These are phyloP conservation scores for Sphaerodactylus townsendi DNA, from an alignment of 2,113 vertebrate species.

Conservation along the genomic window DNA sequence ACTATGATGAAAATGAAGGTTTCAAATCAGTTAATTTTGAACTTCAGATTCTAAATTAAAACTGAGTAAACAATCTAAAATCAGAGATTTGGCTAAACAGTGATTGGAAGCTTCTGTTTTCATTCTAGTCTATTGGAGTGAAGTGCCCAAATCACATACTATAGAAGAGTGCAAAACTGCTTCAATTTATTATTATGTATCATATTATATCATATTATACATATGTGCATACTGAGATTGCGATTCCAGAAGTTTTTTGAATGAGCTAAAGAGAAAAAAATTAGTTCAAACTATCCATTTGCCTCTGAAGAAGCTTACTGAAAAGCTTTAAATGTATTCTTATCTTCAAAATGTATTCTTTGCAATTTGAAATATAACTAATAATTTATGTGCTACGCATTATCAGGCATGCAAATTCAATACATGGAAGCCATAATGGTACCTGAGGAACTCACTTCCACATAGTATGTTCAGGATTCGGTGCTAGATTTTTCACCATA, in stretches of 20 bases:
- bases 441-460: background rate
- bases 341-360: conserved; percentile 40
- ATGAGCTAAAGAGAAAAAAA: conserved; percentile 22
- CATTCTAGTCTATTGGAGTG: background rate
- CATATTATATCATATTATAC: background rate
- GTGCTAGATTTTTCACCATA: conserved; percentile 14
- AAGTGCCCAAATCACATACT: background rate
- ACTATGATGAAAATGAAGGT: background rate
- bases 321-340: conserved; percentile 10
- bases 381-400: background rate
- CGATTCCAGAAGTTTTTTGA: background rate
- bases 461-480: background rate
- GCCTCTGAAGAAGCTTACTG: conserved; percentile 19
- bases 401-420: background rate
- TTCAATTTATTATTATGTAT: background rate
- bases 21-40: background rate
- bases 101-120: background rate
- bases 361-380: conserved; percentile 29
- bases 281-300: conserved; percentile 1
- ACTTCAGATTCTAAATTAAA: background rate
- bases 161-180: background rate
- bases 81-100: background rate
- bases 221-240: background rate
- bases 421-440: background rate
- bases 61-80: conserved; percentile 45